Percentiles rank a stretch among this genome's conserved stretches.
Conservation (phyloP, 2,888 invertebrate species). For the Pediacus dermestoides region DNA sequence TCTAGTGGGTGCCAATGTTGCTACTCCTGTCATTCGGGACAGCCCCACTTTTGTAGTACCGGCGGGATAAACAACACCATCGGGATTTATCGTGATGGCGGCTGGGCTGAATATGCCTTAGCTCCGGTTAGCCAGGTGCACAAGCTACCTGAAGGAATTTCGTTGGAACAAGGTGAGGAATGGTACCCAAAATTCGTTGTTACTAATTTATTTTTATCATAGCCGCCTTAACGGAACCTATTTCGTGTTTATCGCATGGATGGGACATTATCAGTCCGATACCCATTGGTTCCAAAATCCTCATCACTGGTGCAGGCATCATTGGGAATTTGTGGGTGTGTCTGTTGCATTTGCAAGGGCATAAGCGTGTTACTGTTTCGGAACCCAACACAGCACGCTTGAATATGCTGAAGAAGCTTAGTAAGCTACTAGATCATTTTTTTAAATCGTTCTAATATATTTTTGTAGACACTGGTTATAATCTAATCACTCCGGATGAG, state of each 20-base stretch:
- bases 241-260: conserved; percentile 68
- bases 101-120: conserved; percentile 65
- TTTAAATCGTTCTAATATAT: conserved; percentile 5
- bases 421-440: conserved; percentile 40
- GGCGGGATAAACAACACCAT: conserved; percentile 61
- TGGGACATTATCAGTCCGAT: conserved; percentile 62
- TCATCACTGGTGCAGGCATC: conserved; percentile 68
- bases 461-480: conserved; percentile 59
- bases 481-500: conserved; percentile 55
- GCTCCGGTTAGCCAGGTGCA: conserved; percentile 62
- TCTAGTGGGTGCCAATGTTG: conserved; percentile 61
- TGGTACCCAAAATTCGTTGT: conserved; percentile 5
- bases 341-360: conserved; percentile 64
- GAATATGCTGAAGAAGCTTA: conserved; percentile 53
- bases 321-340: conserved; percentile 70
- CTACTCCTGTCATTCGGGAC: conserved; percentile 58
- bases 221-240: conserved; percentile 66
- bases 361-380: conserved; percentile 64
- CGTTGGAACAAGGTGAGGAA: conserved; percentile 56
- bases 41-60: conserved; percentile 60
- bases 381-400: conserved; percentile 59
- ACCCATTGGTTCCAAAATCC: conserved; percentile 58
- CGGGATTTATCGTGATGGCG: conserved; percentile 64
- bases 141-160: conserved; percentile 55
- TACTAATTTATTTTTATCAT: conserved; percentile 19